These are phyloP conservation scores for Himalopsyche japonica DNA, from an alignment of 2,888 invertebrate genomes.

Conservation along the genomic window DNA sequence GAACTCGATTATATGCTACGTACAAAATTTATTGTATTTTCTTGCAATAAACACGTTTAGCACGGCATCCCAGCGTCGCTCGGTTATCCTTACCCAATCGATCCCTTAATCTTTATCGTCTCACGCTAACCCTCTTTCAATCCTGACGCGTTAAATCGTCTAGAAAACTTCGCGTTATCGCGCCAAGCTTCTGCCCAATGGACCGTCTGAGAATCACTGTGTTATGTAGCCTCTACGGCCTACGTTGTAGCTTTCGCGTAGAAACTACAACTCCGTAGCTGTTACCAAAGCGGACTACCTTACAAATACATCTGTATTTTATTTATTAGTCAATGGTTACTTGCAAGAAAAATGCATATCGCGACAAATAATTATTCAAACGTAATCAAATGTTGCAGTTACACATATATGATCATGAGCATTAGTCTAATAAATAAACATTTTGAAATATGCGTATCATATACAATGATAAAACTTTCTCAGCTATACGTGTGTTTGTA, in stretches of 20 bases:
- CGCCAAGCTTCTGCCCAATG: background rate
- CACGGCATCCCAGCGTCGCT: background rate
- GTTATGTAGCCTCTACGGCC: background rate
- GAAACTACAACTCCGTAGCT: background rate
- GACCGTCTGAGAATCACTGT: conserved; percentile 1
- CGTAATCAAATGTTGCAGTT: no score
- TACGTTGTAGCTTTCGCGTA: background rate
- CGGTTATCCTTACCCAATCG: background rate
- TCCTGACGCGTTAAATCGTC: background rate
- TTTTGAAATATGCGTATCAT: no score
- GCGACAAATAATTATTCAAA: no score
- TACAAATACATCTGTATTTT: no score
- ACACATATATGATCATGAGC: no score
- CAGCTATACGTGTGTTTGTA: no score
- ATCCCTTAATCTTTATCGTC: background rate
- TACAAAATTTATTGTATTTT: background rate
- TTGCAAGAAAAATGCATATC: no score
- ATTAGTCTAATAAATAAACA: no score
- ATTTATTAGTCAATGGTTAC: no score
- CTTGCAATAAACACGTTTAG: background rate
- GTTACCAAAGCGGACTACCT: no score
- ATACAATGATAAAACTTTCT: no score
- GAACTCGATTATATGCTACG: background rate
- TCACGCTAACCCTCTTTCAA: background rate
- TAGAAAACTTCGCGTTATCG: background rate